Evolutionary conservation across 2,888 invertebrate species (phyloP), one percentile per base, ranked within the genome.

Genomic region (Augochlorella aurata): DNA sequence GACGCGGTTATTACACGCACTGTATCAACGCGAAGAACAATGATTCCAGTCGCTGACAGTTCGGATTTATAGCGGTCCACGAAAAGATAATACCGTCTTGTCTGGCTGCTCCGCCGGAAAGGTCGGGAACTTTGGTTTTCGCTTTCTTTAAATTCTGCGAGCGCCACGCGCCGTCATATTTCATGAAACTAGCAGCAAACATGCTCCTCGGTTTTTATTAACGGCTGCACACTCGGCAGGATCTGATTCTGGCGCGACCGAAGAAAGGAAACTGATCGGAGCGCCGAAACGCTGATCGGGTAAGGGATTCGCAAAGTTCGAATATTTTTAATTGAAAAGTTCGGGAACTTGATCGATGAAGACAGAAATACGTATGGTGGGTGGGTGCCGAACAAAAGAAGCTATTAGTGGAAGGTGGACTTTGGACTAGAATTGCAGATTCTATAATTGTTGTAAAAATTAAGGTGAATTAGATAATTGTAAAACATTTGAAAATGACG

Each of bases 1-100:
- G 63, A 45, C 49, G 47, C 80, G 54, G 79, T 71, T 81, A 81
- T 81, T 81, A 74, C 81, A 74, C 81, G 80, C 70, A 74, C 74
- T 29, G 29, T 72, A 54, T 74, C 58, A 45, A 66, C 52, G 12
- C 47, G 58, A 81, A 81, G 79, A 79, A 70, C 79, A 74, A 81
- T 71, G 80, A 79, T 74, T 63, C 61, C 16, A 24, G 29, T 24
- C 44, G 66, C 69, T 50, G 80, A 81, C 81, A 79, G 49, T 38
- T 47, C 38, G 80, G 73, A 81, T 81, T 81, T 81, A 81, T 74
- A 67, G 70, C 70, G 61, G 79, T 52, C 69, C 73, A 52, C 58
- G 50, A 47, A 47, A n/a, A 52, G 70, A 74, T 79, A 71, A 71
- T 74, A 79, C 50, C 69, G 18, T 65, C 24, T 44, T 38, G 79